Percentiles rank a stretch among this genome's conserved stretches.
These are phyloP conservation scores for Aculops lycopersici DNA, from an alignment of 1,140 invertebrate genomes.

Conservation along the genomic window DNA sequence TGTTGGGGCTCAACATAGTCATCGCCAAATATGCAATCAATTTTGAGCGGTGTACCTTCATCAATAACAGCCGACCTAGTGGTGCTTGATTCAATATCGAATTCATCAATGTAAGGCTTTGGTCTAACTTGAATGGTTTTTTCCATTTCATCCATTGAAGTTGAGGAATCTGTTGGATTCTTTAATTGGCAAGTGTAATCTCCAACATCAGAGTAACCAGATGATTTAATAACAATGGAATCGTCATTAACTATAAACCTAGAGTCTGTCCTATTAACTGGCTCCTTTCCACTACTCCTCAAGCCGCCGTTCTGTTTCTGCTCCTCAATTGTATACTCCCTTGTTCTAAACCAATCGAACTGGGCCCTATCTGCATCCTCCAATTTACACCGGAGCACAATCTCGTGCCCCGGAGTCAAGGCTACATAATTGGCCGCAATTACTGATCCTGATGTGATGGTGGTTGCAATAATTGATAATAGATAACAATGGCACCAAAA, in stretches of 20 bases:
- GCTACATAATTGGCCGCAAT: background rate
- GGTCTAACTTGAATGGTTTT: background rate
- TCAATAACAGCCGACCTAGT: background rate
- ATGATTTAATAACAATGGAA: background rate
- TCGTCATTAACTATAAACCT: background rate
- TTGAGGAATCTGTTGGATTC: background rate
- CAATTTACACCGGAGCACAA: background rate
- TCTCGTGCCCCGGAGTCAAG: background rate
- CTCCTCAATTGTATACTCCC: background rate
- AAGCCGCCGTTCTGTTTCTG: background rate
- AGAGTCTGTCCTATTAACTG: background rate
- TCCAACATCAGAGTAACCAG: background rate
- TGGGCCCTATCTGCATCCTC: background rate
- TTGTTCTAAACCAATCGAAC: background rate
- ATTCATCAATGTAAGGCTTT: background rate
- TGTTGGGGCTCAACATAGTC: too few species aligned
- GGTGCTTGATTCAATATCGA: background rate
- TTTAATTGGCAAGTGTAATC: background rate
- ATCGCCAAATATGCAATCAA: background rate
- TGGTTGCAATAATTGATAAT: background rate
- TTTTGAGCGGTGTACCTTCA: background rate
- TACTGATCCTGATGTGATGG: background rate
- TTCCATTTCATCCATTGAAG: background rate
- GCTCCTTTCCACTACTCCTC: background rate
- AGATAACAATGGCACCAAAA: background rate